Conservation (phyloP, 2,888 invertebrate species). For the Chrysolina oricalcia region DNA sequence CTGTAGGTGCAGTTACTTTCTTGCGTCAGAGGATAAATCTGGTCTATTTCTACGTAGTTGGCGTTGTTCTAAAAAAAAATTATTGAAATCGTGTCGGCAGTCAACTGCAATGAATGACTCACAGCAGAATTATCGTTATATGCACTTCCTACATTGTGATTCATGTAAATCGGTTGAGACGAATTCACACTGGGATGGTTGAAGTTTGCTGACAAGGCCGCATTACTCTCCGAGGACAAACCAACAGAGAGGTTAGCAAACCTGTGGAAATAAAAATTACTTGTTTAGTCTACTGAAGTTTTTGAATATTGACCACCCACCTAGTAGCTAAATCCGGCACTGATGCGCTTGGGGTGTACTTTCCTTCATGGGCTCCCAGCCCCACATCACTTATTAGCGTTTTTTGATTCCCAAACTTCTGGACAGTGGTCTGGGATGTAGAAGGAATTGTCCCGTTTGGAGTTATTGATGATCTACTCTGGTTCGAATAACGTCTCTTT, state of each 20-base stretch:
- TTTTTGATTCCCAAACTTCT: slow-evolving; percentile 86
- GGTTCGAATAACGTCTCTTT: slow-evolving; percentile 74
- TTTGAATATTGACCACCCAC: slow-evolving; percentile 60
- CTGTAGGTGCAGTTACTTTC: slow-evolving; percentile 65
- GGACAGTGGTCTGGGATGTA: slow-evolving; percentile 67
- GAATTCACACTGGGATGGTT: slow-evolving; percentile 70
- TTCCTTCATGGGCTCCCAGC: slow-evolving; percentile 86
- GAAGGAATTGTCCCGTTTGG: slow-evolving; percentile 57
- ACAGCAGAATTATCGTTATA: slow-evolving; percentile 73
- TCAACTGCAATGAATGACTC: slow-evolving; percentile 46
- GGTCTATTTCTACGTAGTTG: slow-evolving; percentile 76
- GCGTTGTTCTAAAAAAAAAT: slow-evolving; percentile 63
- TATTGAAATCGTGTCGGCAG: no score
- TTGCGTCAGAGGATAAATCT: slow-evolving; percentile 73
- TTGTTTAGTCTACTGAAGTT: not conserved
- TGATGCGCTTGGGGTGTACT: slow-evolving; percentile 84
- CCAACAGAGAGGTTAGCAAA: slow-evolving; percentile 81
- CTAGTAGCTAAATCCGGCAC: slow-evolving; percentile 77
- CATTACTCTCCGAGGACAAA: slow-evolving; percentile 60
- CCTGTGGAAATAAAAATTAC: slow-evolving; percentile 68
- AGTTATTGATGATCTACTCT: slow-evolving; percentile 71
- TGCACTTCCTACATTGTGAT: slow-evolving; percentile 74
- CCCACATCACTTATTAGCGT: slow-evolving; percentile 78
- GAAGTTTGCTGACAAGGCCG: slow-evolving; percentile 64
- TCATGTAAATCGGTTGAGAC: slow-evolving; percentile 74